These are phyloP conservation scores for Mola mola DNA, from an alignment of 2,113 vertebrate species.

Conservation along the genomic window DNA sequence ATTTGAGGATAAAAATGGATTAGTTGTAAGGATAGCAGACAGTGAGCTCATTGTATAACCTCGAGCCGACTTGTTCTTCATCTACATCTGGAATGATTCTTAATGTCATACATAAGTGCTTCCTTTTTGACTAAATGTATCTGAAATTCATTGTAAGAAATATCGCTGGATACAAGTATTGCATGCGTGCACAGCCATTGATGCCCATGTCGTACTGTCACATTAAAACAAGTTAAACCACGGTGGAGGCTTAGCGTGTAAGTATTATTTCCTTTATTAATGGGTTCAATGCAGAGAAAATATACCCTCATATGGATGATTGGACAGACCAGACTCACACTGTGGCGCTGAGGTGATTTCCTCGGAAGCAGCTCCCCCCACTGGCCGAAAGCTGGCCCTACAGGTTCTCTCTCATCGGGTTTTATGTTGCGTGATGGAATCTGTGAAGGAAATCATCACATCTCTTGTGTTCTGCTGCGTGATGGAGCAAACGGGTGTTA, in stretches of 20 bases:
- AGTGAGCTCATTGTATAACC: not conserved
- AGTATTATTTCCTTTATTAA: not conserved
- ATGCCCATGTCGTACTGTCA: conserved; percentile 22
- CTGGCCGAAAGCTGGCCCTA: not conserved
- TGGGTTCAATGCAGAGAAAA: no score
- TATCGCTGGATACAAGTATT: conserved; percentile 3
- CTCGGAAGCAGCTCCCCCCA: conserved; percentile 21
- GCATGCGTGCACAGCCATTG: conserved; percentile 45
- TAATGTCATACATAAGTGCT: no score
- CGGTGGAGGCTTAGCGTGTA: not conserved
- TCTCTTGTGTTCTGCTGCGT: no score
- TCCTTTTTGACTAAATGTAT: conserved; percentile 6
- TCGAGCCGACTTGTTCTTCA: no score
- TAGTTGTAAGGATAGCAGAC: conserved; percentile 1
- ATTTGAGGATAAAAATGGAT: no score
- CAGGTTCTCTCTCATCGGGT: not conserved
- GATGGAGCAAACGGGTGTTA: no score
- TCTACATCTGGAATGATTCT: no score
- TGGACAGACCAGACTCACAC: no score
- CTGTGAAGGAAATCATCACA: no score
- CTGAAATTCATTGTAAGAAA: not conserved
- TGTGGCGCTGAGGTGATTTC: not conserved
- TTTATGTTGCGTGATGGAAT: not conserved
- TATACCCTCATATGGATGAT: no score
- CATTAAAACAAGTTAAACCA: conserved; percentile 41